Evolutionary conservation across 2,888 invertebrate genomes (phyloP).

Genomic region (Aethes cnicana): DNA sequence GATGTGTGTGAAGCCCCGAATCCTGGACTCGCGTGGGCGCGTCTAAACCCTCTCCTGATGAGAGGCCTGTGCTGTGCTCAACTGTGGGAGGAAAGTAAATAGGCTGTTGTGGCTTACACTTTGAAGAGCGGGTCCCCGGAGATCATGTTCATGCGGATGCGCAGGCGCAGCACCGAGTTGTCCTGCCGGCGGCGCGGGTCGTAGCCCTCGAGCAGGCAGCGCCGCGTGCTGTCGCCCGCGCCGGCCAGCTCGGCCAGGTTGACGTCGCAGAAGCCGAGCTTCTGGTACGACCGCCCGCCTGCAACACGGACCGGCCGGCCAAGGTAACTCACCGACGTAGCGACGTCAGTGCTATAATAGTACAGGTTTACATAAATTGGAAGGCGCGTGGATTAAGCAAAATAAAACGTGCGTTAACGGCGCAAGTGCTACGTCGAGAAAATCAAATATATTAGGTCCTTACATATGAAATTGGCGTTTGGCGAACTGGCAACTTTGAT

Average conservation of each 20-base stretch:
- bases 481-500: too few species aligned
- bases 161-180: constrained; percentile 96
- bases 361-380: too few species aligned
- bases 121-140: constrained; percentile 98
- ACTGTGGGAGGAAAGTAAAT: constrained; percentile 6
- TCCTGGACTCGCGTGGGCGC: too few species aligned
- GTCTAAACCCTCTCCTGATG: too few species aligned
- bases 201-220: constrained; percentile 97
- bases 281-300: constrained; percentile 93
- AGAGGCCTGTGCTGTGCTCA: too few species aligned
- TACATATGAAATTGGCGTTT: too few species aligned
- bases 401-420: too few species aligned
- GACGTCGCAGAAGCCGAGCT: constrained; percentile 98
- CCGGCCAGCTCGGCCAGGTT: constrained; percentile 99
- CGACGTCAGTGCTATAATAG: neutral
- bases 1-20: too few species aligned
- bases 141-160: constrained; percentile 96
- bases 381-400: too few species aligned
- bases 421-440: too few species aligned
- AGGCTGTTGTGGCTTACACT: constrained; percentile 87
- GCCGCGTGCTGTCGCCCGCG: constrained; percentile 91
- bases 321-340: constrained; percentile 19
- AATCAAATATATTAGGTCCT: too few species aligned
- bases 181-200: constrained; percentile 95
- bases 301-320: constrained; percentile 31